Conservation (phyloP, 2,888 invertebrate species). For the Hirtodrosophila cameraria region DNA sequence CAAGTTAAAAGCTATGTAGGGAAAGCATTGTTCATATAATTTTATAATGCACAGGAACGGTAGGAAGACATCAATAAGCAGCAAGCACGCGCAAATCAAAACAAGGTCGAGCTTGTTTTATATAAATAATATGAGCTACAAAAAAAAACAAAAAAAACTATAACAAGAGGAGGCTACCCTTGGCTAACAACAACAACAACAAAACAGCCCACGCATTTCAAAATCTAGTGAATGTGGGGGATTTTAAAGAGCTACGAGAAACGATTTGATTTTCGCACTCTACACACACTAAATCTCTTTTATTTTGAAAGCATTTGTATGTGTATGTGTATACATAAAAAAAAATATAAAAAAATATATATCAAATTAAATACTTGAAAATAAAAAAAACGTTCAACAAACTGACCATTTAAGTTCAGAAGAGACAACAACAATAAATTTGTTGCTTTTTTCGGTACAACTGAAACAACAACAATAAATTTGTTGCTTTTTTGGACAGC, state of each 20-base stretch:
- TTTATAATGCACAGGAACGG: constrained; percentile 4
- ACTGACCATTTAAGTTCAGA: constrained; percentile 55
- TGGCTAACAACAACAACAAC: constrained; percentile 8
- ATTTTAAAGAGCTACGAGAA: constrained; percentile 17
- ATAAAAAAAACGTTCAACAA: constrained; percentile 6
- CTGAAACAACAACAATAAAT: constrained; percentile 15
- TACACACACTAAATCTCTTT: constrained; percentile 31
- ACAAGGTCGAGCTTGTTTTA: constrained; percentile 62
- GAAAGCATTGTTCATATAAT: constrained; percentile 14
- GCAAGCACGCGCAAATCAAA: constrained; percentile 53
- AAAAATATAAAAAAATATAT: constrained; percentile 20
- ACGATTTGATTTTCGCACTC: constrained; percentile 52
- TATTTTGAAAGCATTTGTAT: too few species aligned
- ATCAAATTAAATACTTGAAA: constrained; percentile 14
- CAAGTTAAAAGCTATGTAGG: constrained; percentile 3
- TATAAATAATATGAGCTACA: constrained; percentile 16
- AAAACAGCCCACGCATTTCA: constrained; percentile 42
- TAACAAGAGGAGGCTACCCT: constrained; percentile 40
- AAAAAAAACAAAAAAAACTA: constrained; percentile 11
- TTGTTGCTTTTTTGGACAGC: constrained; percentile 34
- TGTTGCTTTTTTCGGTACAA: constrained; percentile 28
- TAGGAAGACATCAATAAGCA: too few species aligned
- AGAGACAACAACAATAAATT: constrained; percentile 20
- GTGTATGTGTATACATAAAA: constrained; percentile 14
- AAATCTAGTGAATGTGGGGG: constrained; percentile 45